Evolutionary conservation across 2,797 vertebrate genomes (phyloP).

Genomic region (Eulemur coronatus): DNA sequence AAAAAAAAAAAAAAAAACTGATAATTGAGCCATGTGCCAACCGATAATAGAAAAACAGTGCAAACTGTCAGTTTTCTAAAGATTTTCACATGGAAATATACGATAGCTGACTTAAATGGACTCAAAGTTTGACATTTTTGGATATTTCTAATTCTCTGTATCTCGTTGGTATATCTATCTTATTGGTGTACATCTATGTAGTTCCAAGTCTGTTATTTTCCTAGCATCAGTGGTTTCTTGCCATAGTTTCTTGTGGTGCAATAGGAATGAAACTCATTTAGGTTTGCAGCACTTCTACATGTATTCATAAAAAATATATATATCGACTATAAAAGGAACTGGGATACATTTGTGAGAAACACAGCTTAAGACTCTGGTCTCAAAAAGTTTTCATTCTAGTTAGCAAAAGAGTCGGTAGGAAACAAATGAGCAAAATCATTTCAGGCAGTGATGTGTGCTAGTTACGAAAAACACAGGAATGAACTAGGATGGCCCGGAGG

Average conservation of each 20-base stretch:
- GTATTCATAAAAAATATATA: neutral
- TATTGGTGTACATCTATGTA: neutral
- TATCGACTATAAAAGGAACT: neutral
- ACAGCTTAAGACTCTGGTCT: conserved; percentile 18
- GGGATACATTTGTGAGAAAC: neutral
- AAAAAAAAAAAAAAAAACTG: neutral
- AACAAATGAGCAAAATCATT: neutral
- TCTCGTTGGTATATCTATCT: neutral
- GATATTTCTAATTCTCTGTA: neutral
- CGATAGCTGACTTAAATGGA: neutral
- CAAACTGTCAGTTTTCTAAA: neutral
- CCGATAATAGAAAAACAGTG: neutral
- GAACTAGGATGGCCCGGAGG: neutral
- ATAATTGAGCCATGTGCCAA: neutral
- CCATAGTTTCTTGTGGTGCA: neutral
- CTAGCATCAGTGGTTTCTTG: neutral
- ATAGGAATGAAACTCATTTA: neutral
- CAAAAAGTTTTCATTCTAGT: neutral
- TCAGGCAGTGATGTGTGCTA: neutral
- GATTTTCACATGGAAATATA: neutral
- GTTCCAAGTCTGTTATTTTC: neutral
- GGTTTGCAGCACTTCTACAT: neutral
- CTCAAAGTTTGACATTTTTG: neutral
- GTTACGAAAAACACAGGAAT: neutral
- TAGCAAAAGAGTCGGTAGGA: neutral